Evolutionary conservation across 53 echinoderm and acorn worm species (phyloP).

Genomic region (Zoroaster sp.): DNA sequence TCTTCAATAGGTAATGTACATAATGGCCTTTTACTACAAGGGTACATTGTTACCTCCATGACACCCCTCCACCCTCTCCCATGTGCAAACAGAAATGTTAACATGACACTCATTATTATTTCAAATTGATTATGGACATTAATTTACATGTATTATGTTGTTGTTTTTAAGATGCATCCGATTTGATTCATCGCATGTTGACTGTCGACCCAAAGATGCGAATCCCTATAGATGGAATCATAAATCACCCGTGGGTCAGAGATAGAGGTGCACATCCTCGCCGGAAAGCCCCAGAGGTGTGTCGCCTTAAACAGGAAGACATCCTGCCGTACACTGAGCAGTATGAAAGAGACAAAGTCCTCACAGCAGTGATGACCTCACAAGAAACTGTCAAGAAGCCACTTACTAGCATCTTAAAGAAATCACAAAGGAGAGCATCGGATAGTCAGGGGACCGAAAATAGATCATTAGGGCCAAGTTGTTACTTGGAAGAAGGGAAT

Average conservation of each 20-base stretch:
- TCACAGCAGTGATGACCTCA: background rate
- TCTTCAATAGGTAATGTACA: too few species aligned
- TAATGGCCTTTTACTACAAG: too few species aligned
- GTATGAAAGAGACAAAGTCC: background rate
- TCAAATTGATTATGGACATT: background rate
- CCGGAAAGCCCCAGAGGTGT: background rate
- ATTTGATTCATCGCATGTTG: constrained; percentile 79
- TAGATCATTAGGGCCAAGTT: background rate
- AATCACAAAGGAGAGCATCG: constrained; percentile 5
- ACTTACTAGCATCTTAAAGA: constrained; percentile 63
- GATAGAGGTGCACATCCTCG: constrained; percentile 20
- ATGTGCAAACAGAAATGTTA: too few species aligned
- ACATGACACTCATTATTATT: too few species aligned
- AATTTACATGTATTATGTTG: background rate
- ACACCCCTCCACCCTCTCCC: too few species aligned
- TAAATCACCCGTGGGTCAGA: constrained; percentile 78
- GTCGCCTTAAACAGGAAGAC: background rate
- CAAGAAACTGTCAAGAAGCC: constrained; percentile 50
- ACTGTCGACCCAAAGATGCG: constrained; percentile 80
- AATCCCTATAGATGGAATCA: constrained; percentile 86
- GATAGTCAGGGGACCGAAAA: background rate
- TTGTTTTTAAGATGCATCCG: constrained; percentile 62
- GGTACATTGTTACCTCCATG: too few species aligned
- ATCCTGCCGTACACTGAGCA: background rate
- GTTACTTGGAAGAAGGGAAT: background rate